phyloP scores from a whole-genome alignment of 2,797 vertebrate species.

The Artibeus jamaicensis region DNA sequence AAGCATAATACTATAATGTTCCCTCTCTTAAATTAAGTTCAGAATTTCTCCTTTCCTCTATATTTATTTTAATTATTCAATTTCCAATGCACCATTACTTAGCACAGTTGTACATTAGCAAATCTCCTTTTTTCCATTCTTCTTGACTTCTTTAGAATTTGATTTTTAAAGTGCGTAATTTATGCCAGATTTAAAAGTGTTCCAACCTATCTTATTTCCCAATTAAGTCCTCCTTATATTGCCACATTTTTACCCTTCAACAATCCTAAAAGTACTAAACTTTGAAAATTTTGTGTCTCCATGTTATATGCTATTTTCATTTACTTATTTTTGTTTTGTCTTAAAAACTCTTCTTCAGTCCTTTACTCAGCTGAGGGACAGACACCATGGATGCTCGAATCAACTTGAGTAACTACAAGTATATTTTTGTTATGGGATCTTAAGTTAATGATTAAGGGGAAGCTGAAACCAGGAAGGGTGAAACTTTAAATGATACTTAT shows the following conservation, averaged over 20 bases:
- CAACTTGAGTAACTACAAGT: background rate
- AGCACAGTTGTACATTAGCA: background rate
- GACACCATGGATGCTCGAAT: background rate
- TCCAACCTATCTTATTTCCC: background rate
- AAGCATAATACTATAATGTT: background rate
- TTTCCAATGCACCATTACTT: background rate
- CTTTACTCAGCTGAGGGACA: background rate
- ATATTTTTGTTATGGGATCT: background rate
- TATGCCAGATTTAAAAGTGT: background rate
- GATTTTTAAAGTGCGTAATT: background rate
- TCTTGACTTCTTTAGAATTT: background rate
- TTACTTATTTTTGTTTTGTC: background rate
- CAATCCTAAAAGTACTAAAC: background rate
- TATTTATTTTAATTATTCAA: background rate
- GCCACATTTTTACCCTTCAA: background rate
- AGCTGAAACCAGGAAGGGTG: background rate
- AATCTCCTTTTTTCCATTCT: background rate
- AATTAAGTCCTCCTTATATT: background rate
- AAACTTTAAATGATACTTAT: background rate
- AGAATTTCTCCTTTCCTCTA: background rate
- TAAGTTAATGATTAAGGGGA: background rate
- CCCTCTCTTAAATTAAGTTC: background rate
- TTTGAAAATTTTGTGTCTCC: background rate
- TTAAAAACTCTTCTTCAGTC: background rate
- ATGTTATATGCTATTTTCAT: background rate